Evolutionary conservation across 2,888 invertebrate species (phyloP).

Genomic region (Eurois occulta): DNA sequence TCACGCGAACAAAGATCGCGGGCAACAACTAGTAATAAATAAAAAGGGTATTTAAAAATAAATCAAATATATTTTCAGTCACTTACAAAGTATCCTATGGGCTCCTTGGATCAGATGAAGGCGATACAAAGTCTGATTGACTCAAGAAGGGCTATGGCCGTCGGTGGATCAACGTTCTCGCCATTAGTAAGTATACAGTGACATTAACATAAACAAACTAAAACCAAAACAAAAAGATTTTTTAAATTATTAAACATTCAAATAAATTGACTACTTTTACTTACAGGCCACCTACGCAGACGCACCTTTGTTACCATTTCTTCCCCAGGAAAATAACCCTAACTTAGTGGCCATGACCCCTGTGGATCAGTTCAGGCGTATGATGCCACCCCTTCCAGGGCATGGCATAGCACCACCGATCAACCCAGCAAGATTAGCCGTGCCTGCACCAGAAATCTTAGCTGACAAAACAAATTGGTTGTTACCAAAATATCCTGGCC

Average conservation of each 20-base stretch:
- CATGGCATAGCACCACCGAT: background rate
- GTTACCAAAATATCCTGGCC: slow-evolving; percentile 27
- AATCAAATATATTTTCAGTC: slow-evolving; percentile 67
- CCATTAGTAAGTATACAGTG: slow-evolving; percentile 53
- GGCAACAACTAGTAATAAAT: too few relatives aligned
- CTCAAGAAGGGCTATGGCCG: slow-evolving; percentile 69
- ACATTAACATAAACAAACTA: background rate
- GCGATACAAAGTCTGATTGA: slow-evolving; percentile 77
- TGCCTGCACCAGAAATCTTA: slow-evolving; percentile 34
- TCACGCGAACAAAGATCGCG: too few relatives aligned
- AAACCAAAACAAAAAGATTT: background rate
- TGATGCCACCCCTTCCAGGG: slow-evolving; percentile 34
- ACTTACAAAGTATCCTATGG: slow-evolving; percentile 56
- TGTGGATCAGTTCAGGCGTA: slow-evolving; percentile 44
- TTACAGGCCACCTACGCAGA: slow-evolving; percentile 45
- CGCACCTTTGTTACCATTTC: background rate
- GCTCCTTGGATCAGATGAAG: slow-evolving; percentile 77
- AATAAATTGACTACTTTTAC: background rate
- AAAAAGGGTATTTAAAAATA: background rate
- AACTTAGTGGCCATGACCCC: background rate
- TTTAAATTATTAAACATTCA: background rate
- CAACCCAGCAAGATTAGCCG: slow-evolving; percentile 56
- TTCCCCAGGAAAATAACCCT: slow-evolving; percentile 47
- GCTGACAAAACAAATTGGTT: slow-evolving; percentile 37
- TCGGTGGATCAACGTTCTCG: slow-evolving; percentile 48